Evolutionary conservation across 2,113 vertebrate species (phyloP), one percentile per base, ranked within the genome.

Genomic region (Tragulus kanchil): DNA sequence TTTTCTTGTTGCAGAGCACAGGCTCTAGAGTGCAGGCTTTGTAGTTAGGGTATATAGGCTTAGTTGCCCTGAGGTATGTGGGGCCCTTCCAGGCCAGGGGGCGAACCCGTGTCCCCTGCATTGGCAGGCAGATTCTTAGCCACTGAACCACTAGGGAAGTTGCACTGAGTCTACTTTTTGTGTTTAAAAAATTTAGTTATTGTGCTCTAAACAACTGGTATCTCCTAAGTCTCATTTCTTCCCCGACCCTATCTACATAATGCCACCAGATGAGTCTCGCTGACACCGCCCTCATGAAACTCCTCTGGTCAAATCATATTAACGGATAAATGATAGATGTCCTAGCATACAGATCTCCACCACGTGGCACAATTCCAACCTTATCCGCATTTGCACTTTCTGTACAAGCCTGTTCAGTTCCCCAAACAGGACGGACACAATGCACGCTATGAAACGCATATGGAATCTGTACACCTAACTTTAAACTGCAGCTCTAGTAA

Each of bases 21-120:
- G 21, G 69, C 69, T 14, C 42, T 14, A 73, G 42, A 25, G 69
- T 3, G 0, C 5, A 0, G 69, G 69, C 69, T 73, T 36, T 36
- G 36, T 6, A 71, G 67, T 23, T 17, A 0, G 11, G 67, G 67
- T 1, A 0, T 2, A 6, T 19, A 3, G 0, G 67, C 12, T 71
- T 71, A 71, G 67, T 8, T 71, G 67, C 67, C 67, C 67, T 42
- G 67, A 71, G 36, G 67, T 42, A 23, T 71, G 23, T 12, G 36
- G 36, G 67, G 67, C 23, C 36, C 17, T 69, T 17, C n/a, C 1
- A 0, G 8, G n/a, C n/a, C 69, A 73, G 69, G 69, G 69, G 42
- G 23, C 25, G 69, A 45, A 73, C 42, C 69, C 14, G 69, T 73
- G 69, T 73, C 42, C 42, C 21, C 69, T 25, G 45, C 21, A 73